Evolutionary conservation across 2,113 vertebrate genomes (phyloP).

Genomic region (Austrofundulus limnaeus): DNA sequence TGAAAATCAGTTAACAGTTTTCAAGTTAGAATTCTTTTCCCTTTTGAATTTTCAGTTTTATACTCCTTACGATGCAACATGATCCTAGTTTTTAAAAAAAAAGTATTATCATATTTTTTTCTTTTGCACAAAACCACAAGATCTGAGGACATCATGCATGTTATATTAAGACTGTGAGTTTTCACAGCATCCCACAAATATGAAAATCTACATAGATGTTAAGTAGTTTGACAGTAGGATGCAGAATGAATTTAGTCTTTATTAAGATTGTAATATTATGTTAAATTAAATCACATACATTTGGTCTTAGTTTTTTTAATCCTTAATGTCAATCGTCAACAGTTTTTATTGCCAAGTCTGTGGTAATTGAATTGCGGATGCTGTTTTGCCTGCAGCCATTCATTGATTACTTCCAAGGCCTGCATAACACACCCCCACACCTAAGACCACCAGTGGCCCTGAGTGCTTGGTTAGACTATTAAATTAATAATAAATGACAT

Average conservation of each 20-base stretch:
- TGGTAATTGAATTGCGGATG: slow-evolving; percentile 64
- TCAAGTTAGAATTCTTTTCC: too few species aligned
- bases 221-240: slow-evolving; percentile 37
- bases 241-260: slow-evolving; percentile 45
- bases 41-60: too few species aligned
- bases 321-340: slow-evolving; percentile 65
- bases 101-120: too few species aligned
- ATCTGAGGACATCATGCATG: neutral
- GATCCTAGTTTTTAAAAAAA: neutral
- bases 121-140: neutral
- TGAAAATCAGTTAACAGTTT: too few species aligned
- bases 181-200: neutral
- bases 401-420: slow-evolving; percentile 49
- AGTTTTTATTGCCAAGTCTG: slow-evolving; percentile 51
- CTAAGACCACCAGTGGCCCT: slow-evolving; percentile 6
- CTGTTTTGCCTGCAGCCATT: slow-evolving; percentile 50
- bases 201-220: slow-evolving; percentile 4
- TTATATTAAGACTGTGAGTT: neutral
- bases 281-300: slow-evolving; percentile 64
- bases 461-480: slow-evolving; percentile 8
- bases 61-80: too few species aligned
- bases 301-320: slow-evolving; percentile 62
- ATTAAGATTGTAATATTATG: slow-evolving; percentile 51
- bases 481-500: slow-evolving; percentile 27
- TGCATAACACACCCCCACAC: slow-evolving; percentile 16